Conservation (phyloP, 2,113 vertebrate species). For the Oostethus manadensis region DNA sequence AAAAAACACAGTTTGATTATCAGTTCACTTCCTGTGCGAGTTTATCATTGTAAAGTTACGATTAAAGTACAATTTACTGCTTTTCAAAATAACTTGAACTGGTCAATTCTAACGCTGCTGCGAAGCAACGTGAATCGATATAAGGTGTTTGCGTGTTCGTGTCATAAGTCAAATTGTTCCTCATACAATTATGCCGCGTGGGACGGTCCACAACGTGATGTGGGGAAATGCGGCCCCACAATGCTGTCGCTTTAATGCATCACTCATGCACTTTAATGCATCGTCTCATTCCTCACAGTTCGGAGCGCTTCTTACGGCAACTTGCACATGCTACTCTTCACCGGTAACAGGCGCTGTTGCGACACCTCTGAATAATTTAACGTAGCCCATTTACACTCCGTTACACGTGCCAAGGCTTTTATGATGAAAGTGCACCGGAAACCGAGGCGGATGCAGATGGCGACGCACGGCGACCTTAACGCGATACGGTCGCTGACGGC, state of each 20-base stretch:
- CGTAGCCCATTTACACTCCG: too few species aligned
- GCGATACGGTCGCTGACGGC: conserved; percentile 56
- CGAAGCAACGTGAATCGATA: too few species aligned
- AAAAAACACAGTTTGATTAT: background rate
- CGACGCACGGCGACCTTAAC: conserved; percentile 22
- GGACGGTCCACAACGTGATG: too few species aligned
- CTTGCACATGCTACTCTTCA: too few species aligned
- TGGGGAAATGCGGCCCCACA: too few species aligned
- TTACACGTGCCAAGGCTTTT: conserved; percentile 24
- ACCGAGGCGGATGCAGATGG: conserved; percentile 18
- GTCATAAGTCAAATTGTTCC: background rate
- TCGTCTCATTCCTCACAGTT: too few species aligned
- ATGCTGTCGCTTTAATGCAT: too few species aligned
- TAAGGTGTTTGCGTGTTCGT: background rate
- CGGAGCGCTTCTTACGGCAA: too few species aligned
- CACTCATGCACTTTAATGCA: too few species aligned
- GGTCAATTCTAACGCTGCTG: background rate
- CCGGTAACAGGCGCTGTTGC: too few species aligned
- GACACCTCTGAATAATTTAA: too few species aligned
- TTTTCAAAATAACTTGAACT: background rate
- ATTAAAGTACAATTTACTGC: too few species aligned
- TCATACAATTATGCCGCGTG: background rate
- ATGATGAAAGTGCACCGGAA: conserved; percentile 21
- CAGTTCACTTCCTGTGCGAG: background rate
- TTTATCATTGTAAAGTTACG: background rate